These are phyloP conservation scores for Bergia puertoricense DNA, from an alignment of 92 coral and sea anemone species.

Conservation along the genomic window DNA sequence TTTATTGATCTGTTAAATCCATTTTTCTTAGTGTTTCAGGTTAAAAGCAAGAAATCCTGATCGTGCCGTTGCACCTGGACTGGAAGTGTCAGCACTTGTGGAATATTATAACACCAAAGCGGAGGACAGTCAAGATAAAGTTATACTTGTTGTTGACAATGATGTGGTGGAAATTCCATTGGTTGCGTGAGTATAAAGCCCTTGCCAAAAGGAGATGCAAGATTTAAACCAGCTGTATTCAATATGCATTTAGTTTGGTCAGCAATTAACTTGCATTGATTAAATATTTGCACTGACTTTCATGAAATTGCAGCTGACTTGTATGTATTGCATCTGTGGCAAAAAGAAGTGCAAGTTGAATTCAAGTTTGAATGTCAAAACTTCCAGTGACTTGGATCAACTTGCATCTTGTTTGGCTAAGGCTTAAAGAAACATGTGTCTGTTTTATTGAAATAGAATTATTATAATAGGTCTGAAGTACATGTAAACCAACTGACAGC, in stretches of 20 bases:
- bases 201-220: not conserved
- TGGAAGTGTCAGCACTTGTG: conserved; percentile 89
- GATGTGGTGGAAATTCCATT: conserved; percentile 97
- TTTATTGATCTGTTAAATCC: not conserved
- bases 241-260: not conserved
- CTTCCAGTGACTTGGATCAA: no score
- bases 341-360: no score
- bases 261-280: no score
- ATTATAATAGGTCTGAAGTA: not conserved
- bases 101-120: conserved; percentile 87
- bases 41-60: conserved; percentile 91
- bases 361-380: no score
- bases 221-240: not conserved
- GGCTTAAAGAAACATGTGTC: not conserved
- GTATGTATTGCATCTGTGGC: no score
- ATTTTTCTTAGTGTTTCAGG: conserved; percentile 70
- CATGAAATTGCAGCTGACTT: no score
- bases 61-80: conserved; percentile 93
- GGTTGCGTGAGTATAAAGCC: conserved; percentile 81
- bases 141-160: conserved; percentile 89
- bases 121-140: conserved; percentile 91
- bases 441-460: not conserved
- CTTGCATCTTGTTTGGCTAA: no score
- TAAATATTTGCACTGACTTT: no score
- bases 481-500: no score